Conservation (phyloP, 2,113 vertebrate genomes). For the Pipra filicauda region DNA sequence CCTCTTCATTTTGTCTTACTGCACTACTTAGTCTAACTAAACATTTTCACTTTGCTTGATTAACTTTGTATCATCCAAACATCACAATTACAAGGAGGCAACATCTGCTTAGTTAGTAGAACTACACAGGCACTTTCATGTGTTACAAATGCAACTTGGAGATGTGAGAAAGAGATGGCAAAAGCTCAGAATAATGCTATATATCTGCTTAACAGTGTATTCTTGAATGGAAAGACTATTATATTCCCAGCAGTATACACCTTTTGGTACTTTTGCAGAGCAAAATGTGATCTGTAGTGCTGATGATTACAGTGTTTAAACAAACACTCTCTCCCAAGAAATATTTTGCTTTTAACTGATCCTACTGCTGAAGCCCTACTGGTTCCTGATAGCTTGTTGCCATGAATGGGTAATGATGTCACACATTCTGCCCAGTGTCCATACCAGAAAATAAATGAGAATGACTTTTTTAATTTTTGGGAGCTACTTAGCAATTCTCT, state of each 20-base stretch:
- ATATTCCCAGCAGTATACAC: background rate
- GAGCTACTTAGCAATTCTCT: constrained; percentile 15
- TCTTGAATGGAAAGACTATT: background rate
- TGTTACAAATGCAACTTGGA: background rate
- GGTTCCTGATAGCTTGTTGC: background rate
- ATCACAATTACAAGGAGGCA: background rate
- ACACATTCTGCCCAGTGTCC: constrained; percentile 3
- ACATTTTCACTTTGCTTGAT: background rate
- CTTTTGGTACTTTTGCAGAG: background rate
- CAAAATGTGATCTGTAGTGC: background rate
- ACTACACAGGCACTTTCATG: background rate
- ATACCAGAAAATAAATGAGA: constrained; percentile 9
- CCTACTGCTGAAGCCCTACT: background rate
- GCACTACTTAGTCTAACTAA: background rate
- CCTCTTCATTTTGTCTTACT: background rate
- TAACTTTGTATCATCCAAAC: background rate
- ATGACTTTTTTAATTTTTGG: background rate
- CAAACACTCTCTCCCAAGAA: background rate
- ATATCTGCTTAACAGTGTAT: background rate
- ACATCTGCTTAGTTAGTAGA: background rate
- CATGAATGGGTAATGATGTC: constrained; percentile 22
- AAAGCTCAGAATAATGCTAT: background rate
- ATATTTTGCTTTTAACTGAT: background rate
- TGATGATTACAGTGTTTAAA: background rate
- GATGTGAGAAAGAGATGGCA: background rate